phyloP scores from a whole-genome alignment of 1,140 invertebrate species.

The Varroa destructor region DNA sequence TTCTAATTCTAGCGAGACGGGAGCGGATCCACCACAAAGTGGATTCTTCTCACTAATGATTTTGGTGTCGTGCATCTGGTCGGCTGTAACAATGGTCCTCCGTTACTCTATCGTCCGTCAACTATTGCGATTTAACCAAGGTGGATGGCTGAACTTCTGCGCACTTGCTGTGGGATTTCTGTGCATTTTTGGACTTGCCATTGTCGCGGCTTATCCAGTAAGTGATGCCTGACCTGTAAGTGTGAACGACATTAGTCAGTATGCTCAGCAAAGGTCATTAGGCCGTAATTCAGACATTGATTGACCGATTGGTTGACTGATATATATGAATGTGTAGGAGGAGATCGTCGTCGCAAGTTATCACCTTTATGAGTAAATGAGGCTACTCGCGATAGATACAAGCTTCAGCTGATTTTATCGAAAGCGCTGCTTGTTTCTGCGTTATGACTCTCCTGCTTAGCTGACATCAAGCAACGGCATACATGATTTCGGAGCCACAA shows the following conservation, averaged over 20 bases:
- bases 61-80: constrained; percentile 11
- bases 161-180: constrained; percentile 12
- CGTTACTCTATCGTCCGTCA: constrained; percentile 13
- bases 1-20: neutral
- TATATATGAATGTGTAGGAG: too few relatives aligned
- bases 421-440: too few relatives aligned
- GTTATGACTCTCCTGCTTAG: neutral
- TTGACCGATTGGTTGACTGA: too few relatives aligned
- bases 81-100: constrained; percentile 16
- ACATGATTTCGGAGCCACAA: constrained; percentile 3
- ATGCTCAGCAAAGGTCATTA: too few relatives aligned
- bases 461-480: constrained; percentile 9
- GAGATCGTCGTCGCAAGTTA: too few relatives aligned
- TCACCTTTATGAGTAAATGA: too few relatives aligned
- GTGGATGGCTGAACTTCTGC: neutral
- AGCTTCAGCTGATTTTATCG: too few relatives aligned
- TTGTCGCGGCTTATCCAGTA: constrained; percentile 6
- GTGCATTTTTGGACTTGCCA: neutral
- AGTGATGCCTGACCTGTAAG: neutral
- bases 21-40: constrained; percentile 20
- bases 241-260: too few relatives aligned
- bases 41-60: constrained; percentile 27
- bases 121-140: constrained; percentile 12
- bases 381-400: too few relatives aligned
- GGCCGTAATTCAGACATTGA: too few relatives aligned